Conservation (phyloP, 2,888 invertebrate genomes). For the Anagyrus pseudococci region DNA sequence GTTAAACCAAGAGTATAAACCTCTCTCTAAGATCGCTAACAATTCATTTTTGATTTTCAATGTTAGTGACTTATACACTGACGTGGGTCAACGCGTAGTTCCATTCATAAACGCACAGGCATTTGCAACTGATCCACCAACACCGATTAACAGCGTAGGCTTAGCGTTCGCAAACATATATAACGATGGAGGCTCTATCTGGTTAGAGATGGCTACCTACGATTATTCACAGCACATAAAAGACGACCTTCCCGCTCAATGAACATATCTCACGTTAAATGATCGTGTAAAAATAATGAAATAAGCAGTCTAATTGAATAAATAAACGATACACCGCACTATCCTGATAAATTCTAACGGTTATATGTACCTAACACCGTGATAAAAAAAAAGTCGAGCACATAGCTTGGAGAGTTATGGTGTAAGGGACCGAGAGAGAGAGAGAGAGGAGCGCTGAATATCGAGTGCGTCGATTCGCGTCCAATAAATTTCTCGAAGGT, state of each 20-base stretch:
- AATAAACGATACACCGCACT: too few species aligned
- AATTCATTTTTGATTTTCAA: background rate
- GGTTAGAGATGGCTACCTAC: background rate
- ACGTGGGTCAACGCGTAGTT: background rate
- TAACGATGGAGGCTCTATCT: background rate
- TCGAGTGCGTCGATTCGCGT: constrained; percentile 23
- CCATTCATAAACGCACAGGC: background rate
- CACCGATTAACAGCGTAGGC: background rate
- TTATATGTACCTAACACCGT: too few species aligned
- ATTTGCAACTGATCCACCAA: background rate
- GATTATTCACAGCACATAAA: background rate
- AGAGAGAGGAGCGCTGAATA: constrained; percentile 32
- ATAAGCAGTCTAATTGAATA: too few species aligned
- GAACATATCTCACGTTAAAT: too few species aligned
- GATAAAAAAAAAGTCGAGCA: too few species aligned
- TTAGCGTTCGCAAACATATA: background rate
- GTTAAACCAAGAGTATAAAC: background rate
- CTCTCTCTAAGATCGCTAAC: background rate
- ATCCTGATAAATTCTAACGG: too few species aligned
- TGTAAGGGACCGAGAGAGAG: background rate
- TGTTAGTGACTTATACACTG: background rate
- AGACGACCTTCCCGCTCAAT: background rate
- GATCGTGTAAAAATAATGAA: too few species aligned
- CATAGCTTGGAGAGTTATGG: too few species aligned
- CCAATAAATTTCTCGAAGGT: constrained; percentile 30